Evolutionary conservation across 2,888 invertebrate species (phyloP), one percentile per base, ranked within the genome.

Genomic region (Leptodirus hochenwartii): DNA sequence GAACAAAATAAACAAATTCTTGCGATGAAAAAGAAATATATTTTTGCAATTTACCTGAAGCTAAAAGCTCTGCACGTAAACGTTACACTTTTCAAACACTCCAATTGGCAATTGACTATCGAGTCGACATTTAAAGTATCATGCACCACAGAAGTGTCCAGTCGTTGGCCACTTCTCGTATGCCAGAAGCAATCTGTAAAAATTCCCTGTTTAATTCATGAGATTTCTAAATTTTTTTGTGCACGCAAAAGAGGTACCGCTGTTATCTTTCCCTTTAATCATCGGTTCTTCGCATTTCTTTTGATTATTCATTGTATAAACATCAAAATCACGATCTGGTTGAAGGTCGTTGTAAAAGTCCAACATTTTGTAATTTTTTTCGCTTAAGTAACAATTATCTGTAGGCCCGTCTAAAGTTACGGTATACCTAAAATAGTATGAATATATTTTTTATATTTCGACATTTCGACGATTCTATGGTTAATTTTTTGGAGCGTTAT

Each of bases 181-280:
- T 82, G 68, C 67, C 78, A 78, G 51, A 84, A 84, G 45, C 84
- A 84, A 51, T 84, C 84, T 82, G 49, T n/a, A n/a, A n/a, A n/a
- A n/a, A n/a, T n/a, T n/a, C n/a, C n/a, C n/a, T n/a, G n/a, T n/a
- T n/a, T n/a, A n/a, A n/a, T n/a, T n/a, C n/a, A n/a, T n/a, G n/a
- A n/a, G n/a, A n/a, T n/a, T n/a, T n/a, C n/a, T 6, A 20, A 20
- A 20, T n/a, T 8, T 20, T 6, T 20, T 20, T 20, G 20, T 20
- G 20, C n/a, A 20, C n/a, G 20, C 20, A 20, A 20, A 20, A 20
- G n/a, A 22, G 12, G 4, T 26, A 33, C 4, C 29, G 33, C 22
- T 33, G 22, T 15, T 29, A 27, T 15, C 27, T 17, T 11, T n/a
- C 10, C 20, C 20, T 20, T 20, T 20, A 9, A 20, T 20, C 20